Evolutionary conservation across 2,888 invertebrate genomes (phyloP), one percentile per base, ranked within the genome.

Genomic region (Pristionchus entomophagus): DNA sequence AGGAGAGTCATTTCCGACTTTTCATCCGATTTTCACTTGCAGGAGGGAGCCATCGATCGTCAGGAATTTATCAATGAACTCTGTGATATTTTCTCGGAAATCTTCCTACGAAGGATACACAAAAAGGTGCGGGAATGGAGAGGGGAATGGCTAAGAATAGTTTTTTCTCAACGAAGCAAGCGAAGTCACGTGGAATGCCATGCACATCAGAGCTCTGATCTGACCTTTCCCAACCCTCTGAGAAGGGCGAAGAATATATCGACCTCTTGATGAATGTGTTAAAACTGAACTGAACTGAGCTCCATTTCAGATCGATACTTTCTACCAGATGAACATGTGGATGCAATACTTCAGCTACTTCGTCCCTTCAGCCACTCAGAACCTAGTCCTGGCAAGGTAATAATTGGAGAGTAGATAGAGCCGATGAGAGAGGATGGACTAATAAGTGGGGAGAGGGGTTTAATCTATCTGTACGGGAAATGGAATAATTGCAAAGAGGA

Each of bases 21-120:
- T n/a, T n/a, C n/a, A n/a, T n/a, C n/a, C 10, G 35, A 29, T 17
- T 45, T 65, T 2, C 10, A 12, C 83, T 82, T 87, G 45, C 56
- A 92, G 91, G 91, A 92, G 35, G 93, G 93, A 17, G 87, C 91
- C 12, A 73, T 92, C 26, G 92, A 92, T 65, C 90, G 90, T 19
- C 90, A 92, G 29, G 92, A 92, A 69, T 92, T 91, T 85, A 84
- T 93, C n/a, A 89, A 91, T 53, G 92, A 92, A 38, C 81, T 92
- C 29, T 90, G 89, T 32, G 92, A 93, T n/a, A 41, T 89, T 19
- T 89, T 91, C 73, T 84, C 87, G 1, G 88, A 89, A 14, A 88
- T 88, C 26, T 84, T 87, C 41, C 78, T 86, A 19, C 86, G 73
- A 12, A 17, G 56, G 6, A 38, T 19, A 1, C 19, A 51, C 1